Evolutionary conservation across 2,113 vertebrate species (phyloP).

Genomic region (Leptocoma aspasia): DNA sequence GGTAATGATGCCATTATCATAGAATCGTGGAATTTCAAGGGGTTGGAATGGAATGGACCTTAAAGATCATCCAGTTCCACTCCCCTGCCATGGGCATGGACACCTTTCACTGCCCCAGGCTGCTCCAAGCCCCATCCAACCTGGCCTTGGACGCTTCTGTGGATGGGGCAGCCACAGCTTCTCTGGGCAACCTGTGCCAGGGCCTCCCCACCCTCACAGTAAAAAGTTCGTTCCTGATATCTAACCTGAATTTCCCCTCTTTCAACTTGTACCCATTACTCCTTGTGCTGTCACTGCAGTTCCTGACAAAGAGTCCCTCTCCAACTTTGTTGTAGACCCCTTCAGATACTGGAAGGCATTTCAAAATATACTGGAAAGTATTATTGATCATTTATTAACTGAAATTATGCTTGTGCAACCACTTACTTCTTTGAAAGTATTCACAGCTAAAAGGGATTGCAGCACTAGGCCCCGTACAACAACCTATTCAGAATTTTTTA

Average conservation of each 20-base stretch:
- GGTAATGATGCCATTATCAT: not conserved
- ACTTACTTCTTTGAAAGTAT: not conserved
- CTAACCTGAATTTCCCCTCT: not conserved
- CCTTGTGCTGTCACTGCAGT: not conserved
- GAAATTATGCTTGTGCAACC: not conserved
- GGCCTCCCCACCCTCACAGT: not conserved
- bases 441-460: not conserved
- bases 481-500: not conserved
- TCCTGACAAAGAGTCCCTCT: not conserved
- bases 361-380: not conserved
- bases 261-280: not conserved
- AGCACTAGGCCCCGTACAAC: not conserved
- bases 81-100: not conserved
- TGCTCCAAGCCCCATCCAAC: fast-evolving
- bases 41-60: not conserved
- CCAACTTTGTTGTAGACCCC: not conserved
- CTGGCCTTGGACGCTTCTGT: fast-evolving
- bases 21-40: not conserved
- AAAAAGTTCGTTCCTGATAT: not conserved
- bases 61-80: not conserved
- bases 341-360: not conserved
- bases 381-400: not conserved
- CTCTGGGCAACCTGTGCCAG: not conserved
- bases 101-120: not conserved
- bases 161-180: not conserved